phyloP scores from a whole-genome alignment of 2,888 invertebrate genomes.

The Drosophila mercatorum region DNA sequence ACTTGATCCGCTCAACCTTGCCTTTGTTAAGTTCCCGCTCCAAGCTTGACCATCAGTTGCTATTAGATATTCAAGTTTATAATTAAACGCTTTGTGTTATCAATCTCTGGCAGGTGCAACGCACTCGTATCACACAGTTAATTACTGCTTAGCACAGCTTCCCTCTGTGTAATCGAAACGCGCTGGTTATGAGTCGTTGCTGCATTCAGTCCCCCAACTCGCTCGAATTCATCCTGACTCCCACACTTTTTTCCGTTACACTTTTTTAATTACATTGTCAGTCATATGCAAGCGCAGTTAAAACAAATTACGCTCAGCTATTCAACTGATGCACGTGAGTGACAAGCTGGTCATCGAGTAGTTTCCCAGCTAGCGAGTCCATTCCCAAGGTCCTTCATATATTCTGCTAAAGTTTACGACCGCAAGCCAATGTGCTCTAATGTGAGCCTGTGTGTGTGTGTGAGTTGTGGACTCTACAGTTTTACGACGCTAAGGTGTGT shows the following conservation, averaged over 20 bases:
- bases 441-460: neutral
- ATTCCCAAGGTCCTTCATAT: slow-evolving; percentile 23
- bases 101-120: slow-evolving; percentile 12
- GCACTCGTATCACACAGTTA: neutral
- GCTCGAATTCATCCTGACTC: neutral
- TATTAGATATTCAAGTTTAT: neutral
- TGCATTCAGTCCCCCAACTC: neutral
- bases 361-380: slow-evolving; percentile 2
- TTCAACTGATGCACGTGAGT: neutral
- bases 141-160: neutral
- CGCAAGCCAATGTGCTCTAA: slow-evolving; percentile 3
- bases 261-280: slow-evolving; percentile 30
- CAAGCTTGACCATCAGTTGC: neutral
- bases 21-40: neutral
- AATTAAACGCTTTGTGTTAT: slow-evolving; percentile 5
- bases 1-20: neutral
- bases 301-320: slow-evolving; percentile 4
- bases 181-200: neutral
- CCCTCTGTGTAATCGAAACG: neutral
- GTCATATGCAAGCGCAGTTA: neutral
- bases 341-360: slow-evolving; percentile 1
- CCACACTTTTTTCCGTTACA: slow-evolving; percentile 10
- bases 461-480: neutral
- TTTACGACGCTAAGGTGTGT: slow-evolving; percentile 17
- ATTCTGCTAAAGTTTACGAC: slow-evolving; percentile 10